phyloP scores from a whole-genome alignment of 2,113 vertebrate species.

The Ardeotis arabs region DNA sequence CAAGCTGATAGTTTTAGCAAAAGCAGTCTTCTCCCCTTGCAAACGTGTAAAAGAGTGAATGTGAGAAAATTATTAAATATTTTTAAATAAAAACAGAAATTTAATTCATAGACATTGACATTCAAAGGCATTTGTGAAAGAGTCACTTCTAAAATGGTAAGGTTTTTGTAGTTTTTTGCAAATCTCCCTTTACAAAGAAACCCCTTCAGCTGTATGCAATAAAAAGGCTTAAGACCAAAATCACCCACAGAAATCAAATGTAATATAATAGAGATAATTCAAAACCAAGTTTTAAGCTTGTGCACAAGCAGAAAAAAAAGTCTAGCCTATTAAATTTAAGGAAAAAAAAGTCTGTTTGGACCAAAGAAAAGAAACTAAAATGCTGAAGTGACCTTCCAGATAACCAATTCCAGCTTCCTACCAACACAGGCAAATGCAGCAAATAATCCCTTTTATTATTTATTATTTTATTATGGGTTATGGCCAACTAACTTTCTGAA shows the following conservation, averaged over 20 bases:
- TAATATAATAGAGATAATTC: background rate
- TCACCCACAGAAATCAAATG: background rate
- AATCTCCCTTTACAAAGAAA: background rate
- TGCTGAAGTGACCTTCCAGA: background rate
- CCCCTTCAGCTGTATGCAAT: background rate
- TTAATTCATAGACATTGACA: background rate
- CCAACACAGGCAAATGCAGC: background rate
- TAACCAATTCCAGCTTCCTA: background rate
- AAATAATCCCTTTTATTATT: background rate
- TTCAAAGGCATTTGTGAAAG: background rate
- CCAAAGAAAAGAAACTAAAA: background rate
- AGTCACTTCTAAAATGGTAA: background rate
- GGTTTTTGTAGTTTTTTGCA: background rate
- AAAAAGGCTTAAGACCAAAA: background rate
- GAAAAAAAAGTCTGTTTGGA: background rate
- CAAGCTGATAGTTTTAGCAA: background rate
- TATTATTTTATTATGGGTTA: too few relatives aligned
- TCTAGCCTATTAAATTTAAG: background rate
- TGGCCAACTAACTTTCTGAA: background rate
- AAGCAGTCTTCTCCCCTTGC: background rate
- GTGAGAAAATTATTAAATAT: background rate
- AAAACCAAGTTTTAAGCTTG: background rate
- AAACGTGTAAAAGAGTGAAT: background rate
- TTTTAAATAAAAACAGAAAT: background rate
- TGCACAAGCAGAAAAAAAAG: background rate